Evolutionary conservation across 2,888 invertebrate species (phyloP).

Genomic region (Drosophila prolongata): DNA sequence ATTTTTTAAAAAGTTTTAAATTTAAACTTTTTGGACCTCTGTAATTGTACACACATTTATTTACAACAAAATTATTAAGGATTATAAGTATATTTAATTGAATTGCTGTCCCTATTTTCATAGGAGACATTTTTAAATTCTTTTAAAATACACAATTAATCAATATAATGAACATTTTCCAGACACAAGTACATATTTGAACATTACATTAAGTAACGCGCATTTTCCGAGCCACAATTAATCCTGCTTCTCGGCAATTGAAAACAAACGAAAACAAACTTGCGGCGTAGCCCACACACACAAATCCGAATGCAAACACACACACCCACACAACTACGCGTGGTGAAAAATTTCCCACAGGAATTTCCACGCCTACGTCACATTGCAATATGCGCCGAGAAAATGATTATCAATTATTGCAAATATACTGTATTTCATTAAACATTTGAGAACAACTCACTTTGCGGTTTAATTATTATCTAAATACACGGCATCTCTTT

Average conservation of each 20-base stretch:
- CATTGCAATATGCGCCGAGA: conserved; percentile 26
- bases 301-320: conserved; percentile 9
- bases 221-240: conserved; percentile 14
- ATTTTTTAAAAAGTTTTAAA: no score
- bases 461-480: conserved; percentile 4
- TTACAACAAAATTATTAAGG: no score
- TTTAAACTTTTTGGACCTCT: no score
- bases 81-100: no score
- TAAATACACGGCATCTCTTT: conserved; percentile 25
- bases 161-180: not conserved
- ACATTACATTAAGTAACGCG: conserved; percentile 13
- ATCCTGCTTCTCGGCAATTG: conserved; percentile 24
- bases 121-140: no score
- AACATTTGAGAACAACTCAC: conserved; percentile 12
- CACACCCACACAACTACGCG: conserved; percentile 27
- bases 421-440: not conserved
- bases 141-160: not conserved
- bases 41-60: no score
- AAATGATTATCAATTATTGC: not conserved
- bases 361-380: conserved; percentile 44
- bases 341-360: conserved; percentile 35
- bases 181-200: conserved; percentile 3
- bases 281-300: conserved; percentile 29
- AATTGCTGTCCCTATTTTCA: no score
- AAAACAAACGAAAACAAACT: conserved; percentile 37